phyloP scores from a whole-genome alignment of 2,113 vertebrate species.

The Oreochromis spilurus region DNA sequence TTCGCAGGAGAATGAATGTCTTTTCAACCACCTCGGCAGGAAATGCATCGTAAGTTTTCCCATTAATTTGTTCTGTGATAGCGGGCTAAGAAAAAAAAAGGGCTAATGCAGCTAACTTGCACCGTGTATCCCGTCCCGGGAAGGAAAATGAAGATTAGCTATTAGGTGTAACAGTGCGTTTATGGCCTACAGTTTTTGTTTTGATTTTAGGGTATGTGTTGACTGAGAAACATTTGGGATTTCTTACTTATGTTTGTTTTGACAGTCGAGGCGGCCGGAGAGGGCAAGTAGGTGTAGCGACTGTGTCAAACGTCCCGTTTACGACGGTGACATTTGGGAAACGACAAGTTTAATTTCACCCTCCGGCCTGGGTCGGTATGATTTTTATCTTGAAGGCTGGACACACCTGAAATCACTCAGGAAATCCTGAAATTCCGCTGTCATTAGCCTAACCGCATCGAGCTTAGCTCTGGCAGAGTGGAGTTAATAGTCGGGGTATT shows the following conservation, averaged over 20 bases:
- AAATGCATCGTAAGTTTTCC: conserved; percentile 90
- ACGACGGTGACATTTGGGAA: conserved; percentile 5
- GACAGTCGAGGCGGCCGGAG: background rate
- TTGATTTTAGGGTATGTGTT: background rate
- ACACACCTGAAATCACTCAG: conserved; percentile 41
- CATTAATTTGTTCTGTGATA: conserved; percentile 11
- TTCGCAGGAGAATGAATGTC: conserved; percentile 83
- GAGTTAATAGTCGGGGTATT: background rate
- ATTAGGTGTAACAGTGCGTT: background rate
- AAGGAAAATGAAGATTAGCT: background rate
- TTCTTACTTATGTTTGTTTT: conserved; percentile 26
- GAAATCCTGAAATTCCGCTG: background rate
- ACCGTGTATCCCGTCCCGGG: background rate
- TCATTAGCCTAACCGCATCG: background rate
- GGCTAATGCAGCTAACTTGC: conserved; percentile 42
- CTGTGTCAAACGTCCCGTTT: background rate
- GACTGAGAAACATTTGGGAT: background rate
- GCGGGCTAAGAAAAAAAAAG: background rate
- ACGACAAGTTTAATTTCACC: background rate
- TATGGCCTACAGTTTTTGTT: background rate
- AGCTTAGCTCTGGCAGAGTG: background rate
- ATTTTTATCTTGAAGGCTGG: background rate
- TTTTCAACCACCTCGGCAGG: conserved; percentile 86
- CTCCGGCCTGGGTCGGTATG: background rate
- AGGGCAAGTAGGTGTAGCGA: background rate